A percentile compares a stretch with the other conserved stretches of the same genome.
phyloP scores from a whole-genome alignment of 1,140 invertebrate genomes.

The Radopholus similis region DNA sequence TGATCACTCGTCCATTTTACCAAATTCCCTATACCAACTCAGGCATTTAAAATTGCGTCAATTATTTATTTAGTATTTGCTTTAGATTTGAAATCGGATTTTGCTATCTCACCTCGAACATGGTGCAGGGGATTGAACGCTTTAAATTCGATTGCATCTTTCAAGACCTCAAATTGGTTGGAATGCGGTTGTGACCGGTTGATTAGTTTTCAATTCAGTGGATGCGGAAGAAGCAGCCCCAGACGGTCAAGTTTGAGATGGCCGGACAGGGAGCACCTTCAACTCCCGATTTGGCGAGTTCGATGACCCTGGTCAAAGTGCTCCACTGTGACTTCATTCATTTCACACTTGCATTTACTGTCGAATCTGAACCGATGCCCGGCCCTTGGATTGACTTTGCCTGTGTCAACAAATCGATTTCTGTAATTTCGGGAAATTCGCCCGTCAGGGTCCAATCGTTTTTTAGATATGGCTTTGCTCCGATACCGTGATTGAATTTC shows the following conservation, averaged over 20 bases:
- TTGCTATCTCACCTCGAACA: conserved; percentile 36
- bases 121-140: conserved; percentile 27
- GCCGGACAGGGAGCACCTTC: no score
- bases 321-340: conserved; percentile 28
- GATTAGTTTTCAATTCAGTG: conserved; percentile 11
- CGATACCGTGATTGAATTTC: conserved; percentile 42
- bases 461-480: conserved; percentile 42
- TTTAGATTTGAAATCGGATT: conserved; percentile 41
- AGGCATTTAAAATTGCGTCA: conserved; percentile 20
- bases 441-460: neutral
- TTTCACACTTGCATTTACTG: conserved; percentile 17
- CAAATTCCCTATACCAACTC: conserved; percentile 29
- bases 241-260: no score
- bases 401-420: conserved; percentile 18
- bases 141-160: conserved; percentile 33
- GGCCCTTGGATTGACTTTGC: conserved; percentile 16
- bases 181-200: neutral
- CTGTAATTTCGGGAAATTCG: neutral
- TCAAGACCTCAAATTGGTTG: conserved; percentile 27
- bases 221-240: conserved; percentile 32
- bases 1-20: conserved; percentile 28
- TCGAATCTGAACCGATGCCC: neutral
- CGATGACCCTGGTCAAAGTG: no score
- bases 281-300: no score
- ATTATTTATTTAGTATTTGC: conserved; percentile 3